phyloP scores from a whole-genome alignment of 2,888 invertebrate genomes.

The Eupithecia insigniata region DNA sequence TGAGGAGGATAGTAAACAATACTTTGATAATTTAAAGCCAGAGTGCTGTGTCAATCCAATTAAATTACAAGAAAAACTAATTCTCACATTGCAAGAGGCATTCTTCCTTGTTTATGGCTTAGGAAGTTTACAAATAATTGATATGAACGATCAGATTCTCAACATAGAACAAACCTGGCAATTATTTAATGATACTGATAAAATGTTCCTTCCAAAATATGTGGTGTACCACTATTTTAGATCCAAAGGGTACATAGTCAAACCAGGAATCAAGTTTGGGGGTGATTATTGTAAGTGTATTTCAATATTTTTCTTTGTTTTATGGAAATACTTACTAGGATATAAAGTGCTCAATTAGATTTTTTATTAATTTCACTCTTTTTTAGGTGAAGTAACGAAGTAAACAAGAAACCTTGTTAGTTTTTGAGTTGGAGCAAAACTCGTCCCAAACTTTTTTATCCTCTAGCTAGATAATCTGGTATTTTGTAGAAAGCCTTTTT shows the following conservation, averaged over 20 bases:
- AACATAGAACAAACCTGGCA: slow-evolving; percentile 83
- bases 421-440: no score
- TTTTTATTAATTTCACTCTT: no score
- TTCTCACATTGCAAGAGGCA: slow-evolving; percentile 90
- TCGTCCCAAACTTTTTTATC: no score
- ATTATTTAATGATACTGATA: slow-evolving; percentile 83
- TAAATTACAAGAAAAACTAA: slow-evolving; percentile 85
- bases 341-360: no score
- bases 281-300: slow-evolving; percentile 90
- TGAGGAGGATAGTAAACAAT: slow-evolving; percentile 77
- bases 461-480: no score
- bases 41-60: slow-evolving; percentile 85
- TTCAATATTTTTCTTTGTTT: background rate
- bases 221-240: slow-evolving; percentile 93
- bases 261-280: slow-evolving; percentile 94
- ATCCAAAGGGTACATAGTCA: slow-evolving; percentile 95
- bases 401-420: no score
- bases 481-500: no score
- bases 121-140: slow-evolving; percentile 86
- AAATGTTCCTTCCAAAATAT: slow-evolving; percentile 87
- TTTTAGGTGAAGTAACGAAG: no score
- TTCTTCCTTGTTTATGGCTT: slow-evolving; percentile 88
- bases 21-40: slow-evolving; percentile 85
- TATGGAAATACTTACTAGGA: no score
- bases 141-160: slow-evolving; percentile 79